A percentile compares a stretch with the other conserved stretches of the same genome.
phyloP scores from a whole-genome alignment of 1,140 invertebrate species.

The Olivierus martensii region DNA sequence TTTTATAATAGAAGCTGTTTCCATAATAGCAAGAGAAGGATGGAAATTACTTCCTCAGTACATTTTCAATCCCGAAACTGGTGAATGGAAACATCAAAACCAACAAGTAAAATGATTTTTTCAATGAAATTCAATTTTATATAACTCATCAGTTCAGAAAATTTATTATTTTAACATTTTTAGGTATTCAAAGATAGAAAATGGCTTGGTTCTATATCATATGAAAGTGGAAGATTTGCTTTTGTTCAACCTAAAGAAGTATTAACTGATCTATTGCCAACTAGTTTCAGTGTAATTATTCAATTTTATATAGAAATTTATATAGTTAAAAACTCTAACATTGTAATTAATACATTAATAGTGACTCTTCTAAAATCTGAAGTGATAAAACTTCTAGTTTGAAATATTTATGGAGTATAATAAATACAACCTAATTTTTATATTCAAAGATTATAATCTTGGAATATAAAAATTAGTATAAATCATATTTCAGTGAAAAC shows the following conservation, averaged over 20 bases:
- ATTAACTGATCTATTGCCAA: too few species aligned
- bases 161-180: conserved; percentile 10
- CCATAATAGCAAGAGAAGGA: conserved; percentile 72
- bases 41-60: conserved; percentile 84
- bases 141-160: not conserved
- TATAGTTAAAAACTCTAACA: too few species aligned
- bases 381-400: too few species aligned
- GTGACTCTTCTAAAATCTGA: too few species aligned
- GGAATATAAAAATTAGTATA: too few species aligned
- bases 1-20: conserved; percentile 68
- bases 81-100: conserved; percentile 74
- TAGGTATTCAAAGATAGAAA: conserved; percentile 58
- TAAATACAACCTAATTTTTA: too few species aligned
- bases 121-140: not conserved
- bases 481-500: too few species aligned
- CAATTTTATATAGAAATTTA: too few species aligned
- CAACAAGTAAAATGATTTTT: conserved; percentile 39
- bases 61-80: conserved; percentile 66
- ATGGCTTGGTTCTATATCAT: conserved; percentile 63
- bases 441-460: too few species aligned
- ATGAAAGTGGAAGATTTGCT: conserved; percentile 58
- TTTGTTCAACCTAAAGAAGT: conserved; percentile 21
- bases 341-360: too few species aligned
- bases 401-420: too few species aligned
- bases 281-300: too few species aligned